Evolutionary conservation across 1,140 invertebrate species (phyloP), one percentile per base, ranked within the genome.

Genomic region (Sesamia nonagrioides): DNA sequence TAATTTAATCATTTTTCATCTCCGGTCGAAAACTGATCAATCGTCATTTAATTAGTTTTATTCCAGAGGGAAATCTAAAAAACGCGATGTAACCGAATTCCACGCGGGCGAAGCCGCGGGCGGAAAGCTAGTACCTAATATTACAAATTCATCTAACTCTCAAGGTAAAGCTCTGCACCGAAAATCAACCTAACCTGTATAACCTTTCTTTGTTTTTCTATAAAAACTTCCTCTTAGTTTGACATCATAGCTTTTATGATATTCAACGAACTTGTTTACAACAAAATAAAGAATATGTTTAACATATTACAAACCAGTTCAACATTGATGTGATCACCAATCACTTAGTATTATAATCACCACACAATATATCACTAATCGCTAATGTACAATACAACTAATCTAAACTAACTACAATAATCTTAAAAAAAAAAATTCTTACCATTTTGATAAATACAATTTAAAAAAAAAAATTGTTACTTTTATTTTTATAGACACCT

Each of bases 401-500:
- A 9, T 17, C 17, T 11, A 45, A 11, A 27, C 11, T 33, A 40
- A 68, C 42, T 13, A 33, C 7, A 45, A 45, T 42, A 61, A 17
- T n/a, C 40, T 15, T n/a, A 69, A n/a, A 27, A 17, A 15, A 58
- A 13, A 33, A 13, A 9, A 13, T 58, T 9, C 66, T 69, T 69
- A 69, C 66, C 66, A 69, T 69, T 27, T 69, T 69, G 13, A 69
- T 33, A 50, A 50, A 37, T 17, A 7, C 5, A 15, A 15, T 21
- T 42, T 42, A 15, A 35, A 37, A 40, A 40, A 5, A 37, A 61
- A 61, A 69, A 33, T 2, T 7, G 18, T 48, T n/a, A 6, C 35
- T 37, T 18, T 8, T 33, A 45, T 13, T 48, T 69, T 27, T 8
- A 33, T 27, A 33, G 18, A 69, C 42, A 15, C 7, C 33, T 13